phyloP scores from a whole-genome alignment of 2,797 vertebrate species.

The Neomorphus geoffroyi region DNA sequence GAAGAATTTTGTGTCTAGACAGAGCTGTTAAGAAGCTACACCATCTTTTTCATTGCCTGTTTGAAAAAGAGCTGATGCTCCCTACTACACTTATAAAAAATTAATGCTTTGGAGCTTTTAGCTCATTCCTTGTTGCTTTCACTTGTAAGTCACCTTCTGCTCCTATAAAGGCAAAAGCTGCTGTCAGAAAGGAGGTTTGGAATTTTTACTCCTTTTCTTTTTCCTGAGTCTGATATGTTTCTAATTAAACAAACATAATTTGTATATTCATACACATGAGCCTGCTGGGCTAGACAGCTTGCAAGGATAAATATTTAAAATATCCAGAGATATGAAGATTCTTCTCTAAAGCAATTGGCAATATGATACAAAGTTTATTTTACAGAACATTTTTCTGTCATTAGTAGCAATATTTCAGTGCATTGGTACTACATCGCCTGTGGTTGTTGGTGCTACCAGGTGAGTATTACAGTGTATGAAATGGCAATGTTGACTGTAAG shows the following conservation, averaged over 20 bases:
- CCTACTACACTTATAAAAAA: neutral
- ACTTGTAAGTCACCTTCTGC: neutral
- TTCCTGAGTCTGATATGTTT: neutral
- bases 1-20: neutral
- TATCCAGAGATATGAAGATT: neutral
- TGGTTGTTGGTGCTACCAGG: neutral
- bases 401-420: neutral
- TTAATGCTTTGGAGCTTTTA: neutral
- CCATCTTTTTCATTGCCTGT: neutral
- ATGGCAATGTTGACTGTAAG: neutral
- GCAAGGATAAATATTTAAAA: constrained; percentile 43
- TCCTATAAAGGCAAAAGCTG: neutral
- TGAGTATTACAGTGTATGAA: neutral
- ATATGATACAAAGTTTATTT: neutral
- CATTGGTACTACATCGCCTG: neutral
- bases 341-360: neutral
- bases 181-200: neutral
- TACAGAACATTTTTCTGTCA: neutral
- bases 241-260: constrained; percentile 14
- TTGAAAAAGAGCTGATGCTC: neutral
- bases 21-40: neutral
- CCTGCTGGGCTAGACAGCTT: neutral
- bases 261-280: neutral
- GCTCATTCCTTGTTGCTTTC: neutral
- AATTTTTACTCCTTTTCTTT: neutral